These are phyloP conservation scores for Saccopteryx bilineata DNA, from an alignment of 2,113 vertebrate genomes.

Conservation along the genomic window DNA sequence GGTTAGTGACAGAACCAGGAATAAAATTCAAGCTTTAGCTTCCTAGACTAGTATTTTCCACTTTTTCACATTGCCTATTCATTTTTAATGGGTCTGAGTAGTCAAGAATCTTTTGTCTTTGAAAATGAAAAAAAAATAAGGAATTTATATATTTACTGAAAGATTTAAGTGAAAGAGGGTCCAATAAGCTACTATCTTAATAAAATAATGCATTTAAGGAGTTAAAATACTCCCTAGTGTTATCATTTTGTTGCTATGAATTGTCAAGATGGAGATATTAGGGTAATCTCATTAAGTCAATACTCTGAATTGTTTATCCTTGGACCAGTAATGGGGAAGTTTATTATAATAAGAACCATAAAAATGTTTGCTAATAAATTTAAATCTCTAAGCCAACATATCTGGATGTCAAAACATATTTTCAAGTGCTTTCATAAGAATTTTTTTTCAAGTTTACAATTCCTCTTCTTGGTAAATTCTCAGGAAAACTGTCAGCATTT, in stretches of 20 bases:
- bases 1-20: background rate
- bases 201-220: background rate
- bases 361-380: background rate
- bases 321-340: background rate
- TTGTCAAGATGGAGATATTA: background rate
- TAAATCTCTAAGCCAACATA: slow-evolving; percentile 19
- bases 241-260: background rate
- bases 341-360: slow-evolving; percentile 21
- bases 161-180: background rate
- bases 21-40: background rate
- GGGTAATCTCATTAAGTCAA: slow-evolving; percentile 12
- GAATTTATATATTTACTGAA: background rate
- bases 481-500: background rate
- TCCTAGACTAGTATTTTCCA: background rate
- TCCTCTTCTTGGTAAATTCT: background rate
- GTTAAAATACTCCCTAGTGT: background rate
- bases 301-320: slow-evolving; percentile 19
- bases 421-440: slow-evolving; percentile 3
- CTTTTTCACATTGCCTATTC: background rate
- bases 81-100: background rate
- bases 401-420: slow-evolving; percentile 2
- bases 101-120: background rate
- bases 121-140: background rate
- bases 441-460: background rate
- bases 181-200: background rate